These are phyloP conservation scores for Phyllotis vaccarum DNA, from an alignment of 2,797 vertebrate species.

Conservation along the genomic window DNA sequence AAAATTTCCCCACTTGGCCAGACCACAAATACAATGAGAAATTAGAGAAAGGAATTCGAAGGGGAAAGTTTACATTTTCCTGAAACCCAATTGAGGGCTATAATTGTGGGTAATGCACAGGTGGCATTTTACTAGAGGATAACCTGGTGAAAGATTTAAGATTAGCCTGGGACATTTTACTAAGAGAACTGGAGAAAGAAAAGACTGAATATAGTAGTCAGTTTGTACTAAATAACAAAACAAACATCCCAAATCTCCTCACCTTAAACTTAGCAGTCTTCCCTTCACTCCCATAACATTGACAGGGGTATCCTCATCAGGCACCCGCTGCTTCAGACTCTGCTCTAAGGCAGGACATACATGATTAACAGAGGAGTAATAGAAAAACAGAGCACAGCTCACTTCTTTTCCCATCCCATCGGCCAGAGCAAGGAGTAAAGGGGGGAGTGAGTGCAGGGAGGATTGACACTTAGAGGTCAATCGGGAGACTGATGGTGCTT, in stretches of 20 bases:
- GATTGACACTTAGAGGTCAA: not conserved
- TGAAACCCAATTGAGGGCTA: not conserved
- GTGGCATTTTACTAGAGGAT: not conserved
- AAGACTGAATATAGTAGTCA: not conserved
- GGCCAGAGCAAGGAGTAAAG: not conserved
- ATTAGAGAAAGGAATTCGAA: not conserved
- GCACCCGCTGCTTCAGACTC: not conserved
- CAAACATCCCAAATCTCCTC: not conserved
- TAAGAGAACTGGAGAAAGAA: not conserved
- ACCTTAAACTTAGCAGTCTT: not conserved
- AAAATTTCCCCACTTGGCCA: not conserved
- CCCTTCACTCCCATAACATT: not conserved
- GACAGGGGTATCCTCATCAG: not conserved
- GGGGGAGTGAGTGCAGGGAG: not conserved
- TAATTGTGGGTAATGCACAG: not conserved
- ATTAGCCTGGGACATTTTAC: not conserved
- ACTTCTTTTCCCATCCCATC: not conserved
- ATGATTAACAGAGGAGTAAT: not conserved
- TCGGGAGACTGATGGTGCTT: not conserved
- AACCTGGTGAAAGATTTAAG: not conserved
- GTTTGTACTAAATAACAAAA: not conserved
- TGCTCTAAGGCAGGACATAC: not conserved
- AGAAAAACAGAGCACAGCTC: not conserved
- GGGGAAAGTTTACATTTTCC: not conserved
- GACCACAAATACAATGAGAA: not conserved